Evolutionary conservation across 1,140 invertebrate species (phyloP), one percentile per base, ranked within the genome.

Genomic region (Aplysia californica): DNA sequence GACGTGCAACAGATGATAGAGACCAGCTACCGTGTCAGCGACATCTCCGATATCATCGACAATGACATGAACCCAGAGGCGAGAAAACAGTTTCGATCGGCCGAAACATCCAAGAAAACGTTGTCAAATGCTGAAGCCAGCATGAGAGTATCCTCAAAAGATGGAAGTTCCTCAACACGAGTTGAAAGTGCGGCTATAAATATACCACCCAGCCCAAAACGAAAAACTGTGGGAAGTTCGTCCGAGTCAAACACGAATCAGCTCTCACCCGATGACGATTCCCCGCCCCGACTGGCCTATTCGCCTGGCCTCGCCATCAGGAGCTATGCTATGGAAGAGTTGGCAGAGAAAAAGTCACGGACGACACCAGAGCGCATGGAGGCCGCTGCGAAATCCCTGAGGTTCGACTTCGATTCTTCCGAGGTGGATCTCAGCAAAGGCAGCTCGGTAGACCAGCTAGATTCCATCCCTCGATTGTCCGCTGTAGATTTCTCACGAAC

Each of bases 271-370:
- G 50, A 39, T 35, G 35, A 21, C 31, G 35, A 23, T 21, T 29
- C 35, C 18, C 36, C 70, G 29, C 35, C 58, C 21, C 35, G 21
- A 29, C 61, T 66, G 29, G 35, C 72, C 15, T 75, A 75, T 26
- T 75, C 72, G 3, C 72, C 72, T 18, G 72, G 72, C 6, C 35
- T 66, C 29, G 72, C 72, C 61, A 75, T 75, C 26, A 65, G 72
- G 38, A 75, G 72, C 39, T 75, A 75, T 41, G 72, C 72, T 35
- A 50, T 75, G 3, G 72, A 75, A 50, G 72, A 75, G n/a, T 41
- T 75, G 39, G 61, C 10, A 33, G 72, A 75, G 4, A 64, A 55
- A 18, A 75, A 50, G 39, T 65, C 21, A 18, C 58, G 61, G 61
- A 33, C 31, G 2, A 65, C 59, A 18, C 72, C 61, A n/a, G 72